Percentiles rank a stretch among this genome's conserved stretches.
phyloP scores from a whole-genome alignment of 2,888 invertebrate genomes.

The Pollenia amentaria region DNA sequence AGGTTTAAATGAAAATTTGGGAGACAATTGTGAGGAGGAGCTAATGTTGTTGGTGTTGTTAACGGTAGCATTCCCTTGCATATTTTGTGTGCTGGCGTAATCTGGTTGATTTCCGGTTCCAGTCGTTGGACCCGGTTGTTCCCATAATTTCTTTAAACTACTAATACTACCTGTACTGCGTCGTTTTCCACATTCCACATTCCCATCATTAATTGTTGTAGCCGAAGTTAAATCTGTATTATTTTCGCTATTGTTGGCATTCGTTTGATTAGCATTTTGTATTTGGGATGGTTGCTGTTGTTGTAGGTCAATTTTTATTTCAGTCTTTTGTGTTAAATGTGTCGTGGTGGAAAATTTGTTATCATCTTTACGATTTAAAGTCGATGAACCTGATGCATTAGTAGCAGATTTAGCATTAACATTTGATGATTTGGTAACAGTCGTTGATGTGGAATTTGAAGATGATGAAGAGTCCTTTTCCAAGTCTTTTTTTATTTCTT shows the following conservation, averaged over 20 bases:
- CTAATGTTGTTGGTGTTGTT: slow-evolving; percentile 62
- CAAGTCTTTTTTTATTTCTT: slow-evolving; percentile 76
- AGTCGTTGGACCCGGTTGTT: slow-evolving; percentile 88
- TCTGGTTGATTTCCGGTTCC: slow-evolving; percentile 77
- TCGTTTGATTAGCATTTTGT: slow-evolving; percentile 71
- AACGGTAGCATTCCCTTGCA: slow-evolving; percentile 85
- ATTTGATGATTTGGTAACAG: slow-evolving; percentile 73
- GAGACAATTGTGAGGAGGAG: slow-evolving; percentile 80
- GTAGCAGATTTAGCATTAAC: slow-evolving; percentile 69
- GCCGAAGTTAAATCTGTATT: slow-evolving; percentile 56
- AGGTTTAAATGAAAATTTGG: slow-evolving; percentile 86
- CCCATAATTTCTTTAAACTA: slow-evolving; percentile 96
- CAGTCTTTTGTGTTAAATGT: slow-evolving; percentile 84
- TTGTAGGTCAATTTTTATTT: slow-evolving; percentile 84
- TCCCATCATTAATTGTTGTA: slow-evolving; percentile 57
- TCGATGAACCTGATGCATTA: slow-evolving; percentile 67
- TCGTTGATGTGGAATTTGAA: slow-evolving; percentile 35
- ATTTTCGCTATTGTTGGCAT: slow-evolving; percentile 69
- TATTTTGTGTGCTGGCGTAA: slow-evolving; percentile 74
- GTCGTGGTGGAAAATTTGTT: slow-evolving; percentile 75
- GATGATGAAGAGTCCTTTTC: slow-evolving; percentile 74
- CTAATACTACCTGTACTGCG: slow-evolving; percentile 96
- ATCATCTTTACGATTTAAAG: slow-evolving; percentile 75
- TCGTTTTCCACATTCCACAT: slow-evolving; percentile 90
- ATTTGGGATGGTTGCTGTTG: slow-evolving; percentile 76